These are phyloP conservation scores for Calameuta idolon DNA, from an alignment of 2,888 invertebrate genomes.

Conservation along the genomic window DNA sequence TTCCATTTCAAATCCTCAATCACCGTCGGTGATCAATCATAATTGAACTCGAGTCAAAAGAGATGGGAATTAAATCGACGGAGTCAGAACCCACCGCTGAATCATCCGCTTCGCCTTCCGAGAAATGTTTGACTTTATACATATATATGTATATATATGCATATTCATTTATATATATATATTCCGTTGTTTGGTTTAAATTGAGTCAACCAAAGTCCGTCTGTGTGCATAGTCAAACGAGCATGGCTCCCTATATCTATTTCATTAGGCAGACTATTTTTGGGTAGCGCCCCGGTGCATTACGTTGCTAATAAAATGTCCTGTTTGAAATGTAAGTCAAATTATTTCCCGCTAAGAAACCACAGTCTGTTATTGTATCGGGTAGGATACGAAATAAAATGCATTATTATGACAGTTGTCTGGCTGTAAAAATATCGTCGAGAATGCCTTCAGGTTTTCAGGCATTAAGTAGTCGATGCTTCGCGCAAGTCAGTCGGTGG, in stretches of 20 bases:
- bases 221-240: neutral
- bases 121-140: conserved; percentile 15
- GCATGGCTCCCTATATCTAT: neutral
- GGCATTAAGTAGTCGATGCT: conserved; percentile 57
- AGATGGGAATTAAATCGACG: conserved; percentile 30
- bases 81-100: conserved; percentile 6
- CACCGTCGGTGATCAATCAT: conserved; percentile 63
- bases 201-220: neutral
- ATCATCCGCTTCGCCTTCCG: conserved; percentile 14
- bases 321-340: neutral
- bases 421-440: neutral
- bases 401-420: neutral
- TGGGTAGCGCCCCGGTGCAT: neutral
- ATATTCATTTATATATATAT: neutral
- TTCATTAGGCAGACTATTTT: neutral
- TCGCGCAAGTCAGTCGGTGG: conserved; percentile 61
- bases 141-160: neutral
- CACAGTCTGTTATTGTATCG: neutral
- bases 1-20: conserved; percentile 63
- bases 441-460: conserved; percentile 41
- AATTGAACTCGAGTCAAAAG: conserved; percentile 58
- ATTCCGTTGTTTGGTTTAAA: neutral
- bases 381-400: neutral
- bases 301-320: neutral
- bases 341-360: neutral